These are phyloP conservation scores for Hydriomena furcata DNA, from an alignment of 2,888 invertebrate genomes.

Conservation along the genomic window DNA sequence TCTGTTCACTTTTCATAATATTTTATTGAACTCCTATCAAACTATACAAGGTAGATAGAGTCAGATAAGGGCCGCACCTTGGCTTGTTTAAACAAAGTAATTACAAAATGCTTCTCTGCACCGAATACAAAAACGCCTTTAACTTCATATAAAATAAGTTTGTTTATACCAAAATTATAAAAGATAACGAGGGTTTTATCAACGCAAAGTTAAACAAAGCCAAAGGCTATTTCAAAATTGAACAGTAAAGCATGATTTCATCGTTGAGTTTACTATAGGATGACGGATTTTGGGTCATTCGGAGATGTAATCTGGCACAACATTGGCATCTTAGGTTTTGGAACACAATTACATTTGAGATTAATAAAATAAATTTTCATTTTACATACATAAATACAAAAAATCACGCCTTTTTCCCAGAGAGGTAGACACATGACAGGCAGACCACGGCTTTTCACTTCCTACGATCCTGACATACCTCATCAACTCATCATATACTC, in stretches of 20 bases:
- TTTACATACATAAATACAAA: too few relatives aligned
- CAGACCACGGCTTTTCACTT: too few relatives aligned
- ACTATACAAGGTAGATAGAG: constrained; percentile 28
- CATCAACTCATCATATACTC: too few relatives aligned
- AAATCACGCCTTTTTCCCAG: too few relatives aligned
- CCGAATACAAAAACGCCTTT: constrained; percentile 10
- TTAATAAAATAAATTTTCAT: too few relatives aligned
- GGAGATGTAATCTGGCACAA: constrained; percentile 9
- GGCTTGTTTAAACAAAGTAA: constrained; percentile 45
- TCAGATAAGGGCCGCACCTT: constrained; percentile 69
- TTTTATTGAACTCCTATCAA: constrained; percentile 12
- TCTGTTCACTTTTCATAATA: too few relatives aligned
- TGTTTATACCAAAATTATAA: constrained; percentile 48
- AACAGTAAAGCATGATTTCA: constrained; percentile 60
- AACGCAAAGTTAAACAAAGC: constrained; percentile 56
- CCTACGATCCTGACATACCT: too few relatives aligned
- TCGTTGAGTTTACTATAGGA: constrained; percentile 48
- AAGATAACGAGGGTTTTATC: constrained; percentile 72
- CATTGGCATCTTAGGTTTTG: neutral
- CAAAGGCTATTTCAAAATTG: constrained; percentile 46
- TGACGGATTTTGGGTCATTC: constrained; percentile 52
- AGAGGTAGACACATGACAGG: too few relatives aligned
- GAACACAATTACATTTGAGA: too few relatives aligned
- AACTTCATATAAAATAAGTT: constrained; percentile 37
- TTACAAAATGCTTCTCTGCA: constrained; percentile 35